phyloP scores from a whole-genome alignment of 2,888 invertebrate genomes.

The Drosophila sordidula region DNA sequence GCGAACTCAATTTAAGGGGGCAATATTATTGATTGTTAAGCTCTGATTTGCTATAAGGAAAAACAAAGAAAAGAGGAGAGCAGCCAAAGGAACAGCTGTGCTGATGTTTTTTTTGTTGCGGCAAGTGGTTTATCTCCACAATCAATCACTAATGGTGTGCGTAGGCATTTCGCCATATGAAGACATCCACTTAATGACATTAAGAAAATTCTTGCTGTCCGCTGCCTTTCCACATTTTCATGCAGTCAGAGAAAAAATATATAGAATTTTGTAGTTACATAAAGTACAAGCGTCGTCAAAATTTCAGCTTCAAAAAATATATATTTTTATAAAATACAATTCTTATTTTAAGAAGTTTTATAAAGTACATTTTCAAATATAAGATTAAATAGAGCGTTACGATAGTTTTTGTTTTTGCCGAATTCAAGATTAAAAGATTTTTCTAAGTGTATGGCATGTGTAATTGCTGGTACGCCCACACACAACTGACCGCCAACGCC shows the following conservation, averaged over 20 bases:
- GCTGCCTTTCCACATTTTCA: conserved; percentile 5
- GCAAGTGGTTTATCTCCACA: conserved; percentile 20
- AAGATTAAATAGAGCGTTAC: no score
- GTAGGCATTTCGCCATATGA: conserved; percentile 28
- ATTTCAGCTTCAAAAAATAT: no score
- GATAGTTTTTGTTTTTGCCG: no score
- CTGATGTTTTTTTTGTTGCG: not conserved
- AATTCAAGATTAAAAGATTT: not conserved
- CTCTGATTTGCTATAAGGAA: conserved; percentile 16
- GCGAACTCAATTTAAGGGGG: conserved; percentile 20
- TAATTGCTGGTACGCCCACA: conserved; percentile 24
- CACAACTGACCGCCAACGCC: not conserved
- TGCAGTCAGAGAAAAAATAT: no score
- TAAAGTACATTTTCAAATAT: no score
- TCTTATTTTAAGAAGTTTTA: no score
- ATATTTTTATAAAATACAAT: no score
- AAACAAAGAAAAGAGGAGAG: not conserved
- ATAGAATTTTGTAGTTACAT: no score
- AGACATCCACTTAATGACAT: conserved; percentile 15
- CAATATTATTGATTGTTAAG: conserved; percentile 42
- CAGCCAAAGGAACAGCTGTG: conserved; percentile 13
- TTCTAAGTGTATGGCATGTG: conserved; percentile 3
- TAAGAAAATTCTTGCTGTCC: conserved; percentile 14
- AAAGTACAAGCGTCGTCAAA: no score
- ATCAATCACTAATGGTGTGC: conserved; percentile 40